These are phyloP conservation scores for Edolisoma coerulescens DNA, from an alignment of 2,113 vertebrate genomes.

Conservation along the genomic window DNA sequence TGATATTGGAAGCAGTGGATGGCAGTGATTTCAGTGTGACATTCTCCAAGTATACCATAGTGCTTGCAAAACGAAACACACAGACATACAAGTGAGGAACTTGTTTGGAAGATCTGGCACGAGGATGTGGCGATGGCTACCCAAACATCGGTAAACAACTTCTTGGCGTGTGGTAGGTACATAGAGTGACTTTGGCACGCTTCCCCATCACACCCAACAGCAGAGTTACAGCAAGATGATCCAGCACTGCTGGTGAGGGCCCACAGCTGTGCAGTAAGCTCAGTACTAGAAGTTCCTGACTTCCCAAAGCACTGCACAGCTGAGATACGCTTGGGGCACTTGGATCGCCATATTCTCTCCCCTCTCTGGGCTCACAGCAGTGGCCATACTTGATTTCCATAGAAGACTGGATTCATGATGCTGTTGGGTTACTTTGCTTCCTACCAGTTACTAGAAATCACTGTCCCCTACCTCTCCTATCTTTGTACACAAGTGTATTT, in stretches of 20 bases:
- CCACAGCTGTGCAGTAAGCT: fast-evolving
- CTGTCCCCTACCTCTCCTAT: neutral
- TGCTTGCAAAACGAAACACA: neutral
- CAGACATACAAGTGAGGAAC: neutral
- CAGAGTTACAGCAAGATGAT: neutral
- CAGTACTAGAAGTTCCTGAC: neutral
- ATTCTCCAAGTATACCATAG: neutral
- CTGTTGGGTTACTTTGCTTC: neutral
- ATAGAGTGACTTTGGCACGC: neutral
- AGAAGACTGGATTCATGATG: neutral
- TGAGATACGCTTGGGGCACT: fast-evolving
- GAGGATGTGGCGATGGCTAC: neutral
- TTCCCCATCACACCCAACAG: neutral
- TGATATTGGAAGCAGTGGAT: neutral
- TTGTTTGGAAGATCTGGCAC: neutral
- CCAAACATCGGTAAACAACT: neutral
- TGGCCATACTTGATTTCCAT: fast-evolving
- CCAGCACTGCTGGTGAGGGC: neutral
- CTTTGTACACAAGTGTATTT: fast-evolving
- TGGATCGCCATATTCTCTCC: neutral
- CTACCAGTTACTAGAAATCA: neutral
- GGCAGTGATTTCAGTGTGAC: neutral
- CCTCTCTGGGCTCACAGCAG: neutral
- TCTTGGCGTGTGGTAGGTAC: neutral
- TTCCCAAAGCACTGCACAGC: neutral